phyloP scores from a whole-genome alignment of 2,888 invertebrate genomes.

The Drosophila meridiana region DNA sequence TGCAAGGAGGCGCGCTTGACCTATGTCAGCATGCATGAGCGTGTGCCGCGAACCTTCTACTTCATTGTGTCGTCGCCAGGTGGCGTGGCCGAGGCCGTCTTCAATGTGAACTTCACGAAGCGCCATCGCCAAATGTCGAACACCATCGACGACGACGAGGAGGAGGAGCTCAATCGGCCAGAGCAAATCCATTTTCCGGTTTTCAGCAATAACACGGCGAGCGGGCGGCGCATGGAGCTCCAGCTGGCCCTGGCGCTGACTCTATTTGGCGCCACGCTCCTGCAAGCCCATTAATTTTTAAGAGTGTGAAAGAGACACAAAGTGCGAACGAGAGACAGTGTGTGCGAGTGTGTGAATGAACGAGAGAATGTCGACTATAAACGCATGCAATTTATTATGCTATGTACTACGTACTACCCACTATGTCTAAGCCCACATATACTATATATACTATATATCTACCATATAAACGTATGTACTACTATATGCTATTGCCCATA shows the following conservation, averaged over 20 bases:
- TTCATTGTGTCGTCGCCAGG: constrained; percentile 85
- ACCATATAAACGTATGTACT: constrained; percentile 59
- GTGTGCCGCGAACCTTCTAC: constrained; percentile 85
- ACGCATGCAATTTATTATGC: constrained; percentile 32
- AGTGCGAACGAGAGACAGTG: constrained; percentile 5
- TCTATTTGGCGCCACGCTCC: constrained; percentile 34
- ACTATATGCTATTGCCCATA: constrained; percentile 57
- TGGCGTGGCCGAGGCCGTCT: constrained; percentile 85
- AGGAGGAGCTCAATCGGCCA: constrained; percentile 85
- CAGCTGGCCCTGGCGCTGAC: constrained; percentile 41
- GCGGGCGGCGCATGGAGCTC: constrained; percentile 13
- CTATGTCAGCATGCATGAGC: constrained; percentile 85
- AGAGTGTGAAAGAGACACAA: constrained; percentile 25
- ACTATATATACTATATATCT: constrained; percentile 39
- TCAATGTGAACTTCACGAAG: constrained; percentile 85
- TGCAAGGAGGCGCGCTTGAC: constrained; percentile 85
- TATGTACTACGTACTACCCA: constrained; percentile 50
- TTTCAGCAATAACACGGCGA: constrained; percentile 73
- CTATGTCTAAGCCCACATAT: constrained; percentile 54
- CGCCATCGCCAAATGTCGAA: constrained; percentile 84
- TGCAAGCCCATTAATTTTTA: constrained; percentile 60
- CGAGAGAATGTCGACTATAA: constrained; percentile 35
- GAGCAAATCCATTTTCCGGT: constrained; percentile 85
- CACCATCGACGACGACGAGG: constrained; percentile 83
- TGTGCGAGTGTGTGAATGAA: constrained; percentile 5